Evolutionary conservation across 2,113 vertebrate species (phyloP).

Genomic region (Chinchilla lanigera): DNA sequence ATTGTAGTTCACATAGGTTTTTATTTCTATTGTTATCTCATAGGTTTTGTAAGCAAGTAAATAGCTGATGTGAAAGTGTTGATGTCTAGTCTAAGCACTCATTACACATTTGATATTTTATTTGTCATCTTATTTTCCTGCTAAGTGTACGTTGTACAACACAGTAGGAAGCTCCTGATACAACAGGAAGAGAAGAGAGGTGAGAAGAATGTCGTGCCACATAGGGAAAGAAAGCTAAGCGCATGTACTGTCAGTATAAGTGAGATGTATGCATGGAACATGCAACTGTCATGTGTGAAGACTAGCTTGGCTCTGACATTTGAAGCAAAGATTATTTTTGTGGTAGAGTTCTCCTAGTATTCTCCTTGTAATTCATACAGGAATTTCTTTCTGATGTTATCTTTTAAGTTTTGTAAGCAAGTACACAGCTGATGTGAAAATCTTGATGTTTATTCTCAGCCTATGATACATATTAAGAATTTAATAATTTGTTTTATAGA

Average conservation of each 20-base stretch:
- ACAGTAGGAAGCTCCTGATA: background rate
- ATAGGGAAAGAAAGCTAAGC: background rate
- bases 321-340: background rate
- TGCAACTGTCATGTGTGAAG: background rate
- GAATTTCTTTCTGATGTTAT: background rate
- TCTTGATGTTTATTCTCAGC: background rate
- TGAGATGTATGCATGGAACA: background rate
- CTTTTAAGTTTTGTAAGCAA: background rate
- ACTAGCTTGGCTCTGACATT: background rate
- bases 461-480: background rate
- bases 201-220: background rate
- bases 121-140: background rate
- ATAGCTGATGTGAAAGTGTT: background rate
- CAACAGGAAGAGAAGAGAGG: background rate
- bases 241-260: background rate
- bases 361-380: background rate
- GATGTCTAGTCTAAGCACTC: background rate
- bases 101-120: background rate
- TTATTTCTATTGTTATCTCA: background rate
- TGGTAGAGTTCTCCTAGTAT: background rate
- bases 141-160: background rate
- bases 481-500: background rate
- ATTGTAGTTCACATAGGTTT: background rate
- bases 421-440: background rate
- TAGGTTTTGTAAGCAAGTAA: background rate